Base-by-base conservation (phyloP, 1,140 invertebrate genomes). In the Proctacanthus coquilletti region DNA sequence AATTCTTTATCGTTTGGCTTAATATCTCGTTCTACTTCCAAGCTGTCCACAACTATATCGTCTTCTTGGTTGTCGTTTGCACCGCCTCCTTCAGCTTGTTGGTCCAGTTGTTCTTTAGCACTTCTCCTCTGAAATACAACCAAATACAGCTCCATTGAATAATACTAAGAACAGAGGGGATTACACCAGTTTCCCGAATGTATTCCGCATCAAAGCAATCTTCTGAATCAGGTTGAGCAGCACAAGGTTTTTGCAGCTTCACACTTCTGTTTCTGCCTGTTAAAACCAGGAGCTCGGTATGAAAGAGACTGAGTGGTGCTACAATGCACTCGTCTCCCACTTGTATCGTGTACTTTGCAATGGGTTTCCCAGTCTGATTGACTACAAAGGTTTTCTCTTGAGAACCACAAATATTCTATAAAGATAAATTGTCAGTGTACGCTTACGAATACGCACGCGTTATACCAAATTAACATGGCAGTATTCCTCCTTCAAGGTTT, bases 181-280 rank as follows among this genome's bases (percentile, higher is more conserved):
- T n/a, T 20, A 53, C 40, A 41, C 83, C 81, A 1, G 86, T 91
- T 66, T 91, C 86, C 48, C 83, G 67, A 3, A 96, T 62, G 55
- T 89, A 96, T 56, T 83, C 80, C 33, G 86, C 84, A 71, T 95
- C 91, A 59, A 89, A 85, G 8, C 88, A 88, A 66, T 96, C 92
- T 62, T 92, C 84, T 4, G 86, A 74, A 56, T 94, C 85, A 34
- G 87, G 83, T 18, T 70, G 69, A 41, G 76, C 76, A 29, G 78
- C 65, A 45, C 72, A 76, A 49, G 88, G 79, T 25, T 78, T 75
- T 43, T 80, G 74, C 13, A 77, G 75, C 17, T 53, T 60, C 48
- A 84, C 84, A 0, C 54, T n/a, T 8, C 45, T 46, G 5, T 38
- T 21, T 25, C 46, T 52, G 4, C 84, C 87, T 3, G 84, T 88